Base-by-base conservation (phyloP, 2,888 invertebrate genomes). In the Amitus sp. region DNA sequence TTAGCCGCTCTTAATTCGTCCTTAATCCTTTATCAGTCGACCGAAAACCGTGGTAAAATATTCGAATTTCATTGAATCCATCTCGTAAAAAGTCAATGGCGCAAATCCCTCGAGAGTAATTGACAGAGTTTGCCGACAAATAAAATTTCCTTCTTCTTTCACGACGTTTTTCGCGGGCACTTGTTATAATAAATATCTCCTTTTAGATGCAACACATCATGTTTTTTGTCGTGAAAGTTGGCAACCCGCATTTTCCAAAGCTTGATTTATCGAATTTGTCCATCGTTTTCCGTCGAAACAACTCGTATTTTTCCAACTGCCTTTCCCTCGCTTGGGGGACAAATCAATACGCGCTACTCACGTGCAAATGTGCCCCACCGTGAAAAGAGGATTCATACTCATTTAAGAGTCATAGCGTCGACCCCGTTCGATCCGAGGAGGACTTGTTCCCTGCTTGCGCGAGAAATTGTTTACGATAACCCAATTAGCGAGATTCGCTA, bases 401-500 rank as follows among this genome's bases (percentile, higher is more conserved):
- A 43, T 45, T 51, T 48, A 47, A 19, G 46, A 13, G 27, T 42
- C 40, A 48, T 45, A 42, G 19, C 33, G 49, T 57, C 13, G 55
- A 53, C 49, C 55, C 47, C 48, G 47, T 37, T 61, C 61, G 47
- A 62, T 10, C 10, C 13, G 37, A 37, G 9, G 6, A 37, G 37
- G 37, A 57, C 57, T 55, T 27, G 51, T 49, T 60, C 50, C 52
- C 48, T 53, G 28, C 52, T 56, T 56, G 52, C 48, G 40, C 52
- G 20, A 37, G 40, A 62, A 62, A 62, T 56, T 57, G 47, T 47
- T 47, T 52, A 54, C 53, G 62, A 50, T 62, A 62, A 62, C 50
- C 53, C 47, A 62, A 62, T 62, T 62, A 62, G 53, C 48, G 43
- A 28, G 47, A 17, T 30, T 33, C 20, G 19, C 19, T 20, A 43